Percentiles rank a stretch among this genome's conserved stretches.
These are phyloP conservation scores for Sapayoa aenigma DNA, from an alignment of 2,113 vertebrate genomes.

Conservation along the genomic window DNA sequence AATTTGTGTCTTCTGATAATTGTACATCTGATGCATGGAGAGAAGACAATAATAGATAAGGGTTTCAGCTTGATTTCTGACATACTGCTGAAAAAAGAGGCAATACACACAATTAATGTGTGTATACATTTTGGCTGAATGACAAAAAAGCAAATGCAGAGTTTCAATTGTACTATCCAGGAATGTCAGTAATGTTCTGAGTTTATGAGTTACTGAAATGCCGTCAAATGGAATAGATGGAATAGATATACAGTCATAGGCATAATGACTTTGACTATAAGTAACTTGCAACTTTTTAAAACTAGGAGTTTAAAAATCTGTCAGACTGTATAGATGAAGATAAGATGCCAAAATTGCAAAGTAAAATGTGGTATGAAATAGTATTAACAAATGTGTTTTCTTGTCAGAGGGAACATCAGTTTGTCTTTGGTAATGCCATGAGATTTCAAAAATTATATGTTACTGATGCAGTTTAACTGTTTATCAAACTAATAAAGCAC, in stretches of 20 bases:
- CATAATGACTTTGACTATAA: not conserved
- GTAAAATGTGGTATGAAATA: not conserved
- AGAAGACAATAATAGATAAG: not conserved
- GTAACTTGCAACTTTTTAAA: not conserved
- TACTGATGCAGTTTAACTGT: not conserved
- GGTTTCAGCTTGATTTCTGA: slow-evolving; percentile 11
- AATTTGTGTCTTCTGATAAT: slow-evolving; percentile 26
- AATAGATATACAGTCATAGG: not conserved
- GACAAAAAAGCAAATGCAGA: not conserved
- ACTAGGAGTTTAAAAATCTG: not conserved
- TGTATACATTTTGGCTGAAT: not conserved
- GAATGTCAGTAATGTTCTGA: not conserved
- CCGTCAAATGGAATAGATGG: not conserved
- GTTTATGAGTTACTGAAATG: not conserved
- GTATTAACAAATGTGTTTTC: not conserved
- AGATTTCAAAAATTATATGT: not conserved
- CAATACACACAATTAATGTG: not conserved
- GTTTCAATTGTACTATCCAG: not conserved
- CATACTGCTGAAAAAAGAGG: not conserved
- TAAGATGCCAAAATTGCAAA: not conserved
- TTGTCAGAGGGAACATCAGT: not conserved
- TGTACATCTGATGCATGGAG: not conserved
- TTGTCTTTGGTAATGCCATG: not conserved
- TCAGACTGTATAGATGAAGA: not conserved
- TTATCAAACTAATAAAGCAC: not conserved